Conservation (phyloP, 2,888 invertebrate genomes). For the Temnothorax ravouxi region DNA sequence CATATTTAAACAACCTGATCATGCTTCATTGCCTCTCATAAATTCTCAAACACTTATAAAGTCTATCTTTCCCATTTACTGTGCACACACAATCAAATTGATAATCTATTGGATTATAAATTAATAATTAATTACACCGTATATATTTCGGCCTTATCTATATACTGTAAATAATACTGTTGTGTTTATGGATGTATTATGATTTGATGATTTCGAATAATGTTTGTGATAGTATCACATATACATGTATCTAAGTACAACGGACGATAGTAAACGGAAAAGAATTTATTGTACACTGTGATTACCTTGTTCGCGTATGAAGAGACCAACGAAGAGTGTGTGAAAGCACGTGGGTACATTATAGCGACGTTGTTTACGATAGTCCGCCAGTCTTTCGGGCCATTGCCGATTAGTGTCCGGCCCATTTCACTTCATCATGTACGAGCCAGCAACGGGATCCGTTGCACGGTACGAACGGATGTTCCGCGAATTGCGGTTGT, state of each 20-base stretch:
- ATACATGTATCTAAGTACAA: not conserved
- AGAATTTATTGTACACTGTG: not conserved
- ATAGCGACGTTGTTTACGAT: slow-evolving; percentile 77
- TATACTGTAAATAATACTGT: not conserved
- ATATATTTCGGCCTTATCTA: not conserved
- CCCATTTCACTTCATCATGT: slow-evolving; percentile 72
- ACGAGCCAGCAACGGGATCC: slow-evolving; percentile 44
- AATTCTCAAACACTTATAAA: not conserved
- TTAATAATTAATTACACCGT: not conserved
- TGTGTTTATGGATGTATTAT: not conserved
- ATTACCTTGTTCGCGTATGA: slow-evolving; percentile 50
- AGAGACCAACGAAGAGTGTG: slow-evolving; percentile 53
- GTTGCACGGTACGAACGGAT: slow-evolving; percentile 61
- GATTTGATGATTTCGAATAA: not conserved
- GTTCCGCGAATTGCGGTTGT: slow-evolving; percentile 46
- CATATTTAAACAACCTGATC: not conserved
- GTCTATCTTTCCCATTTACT: not conserved
- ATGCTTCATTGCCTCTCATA: not conserved
- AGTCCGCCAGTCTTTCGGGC: slow-evolving; percentile 75
- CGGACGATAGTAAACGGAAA: not conserved
- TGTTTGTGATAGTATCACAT: not conserved
- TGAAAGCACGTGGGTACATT: slow-evolving; percentile 71
- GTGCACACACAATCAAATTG: not conserved
- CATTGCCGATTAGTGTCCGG: slow-evolving; percentile 73
- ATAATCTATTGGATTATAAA: not conserved